Base-by-base conservation (phyloP, 2,113 vertebrate genomes). In the Ptyas mucosa region DNA sequence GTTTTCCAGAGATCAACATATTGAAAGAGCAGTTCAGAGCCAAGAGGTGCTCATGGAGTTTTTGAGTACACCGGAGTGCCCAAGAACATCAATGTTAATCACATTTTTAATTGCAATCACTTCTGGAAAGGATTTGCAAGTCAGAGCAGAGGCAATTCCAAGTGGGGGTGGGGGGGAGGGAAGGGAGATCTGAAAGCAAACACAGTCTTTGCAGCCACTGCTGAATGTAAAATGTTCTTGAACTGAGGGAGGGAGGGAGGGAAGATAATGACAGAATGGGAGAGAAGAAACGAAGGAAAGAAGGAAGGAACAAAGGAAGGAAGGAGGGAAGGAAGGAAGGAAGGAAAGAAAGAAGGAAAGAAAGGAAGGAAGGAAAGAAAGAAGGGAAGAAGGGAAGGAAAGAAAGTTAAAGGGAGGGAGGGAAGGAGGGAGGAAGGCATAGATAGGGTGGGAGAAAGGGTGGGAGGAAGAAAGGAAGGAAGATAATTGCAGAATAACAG, bases 21-120 rank as follows among this genome's bases (percentile, higher is more conserved):
- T 57, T 21, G 61, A 39, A 89, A 55, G 87, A 89, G 87, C 52
- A n/a, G 64, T 43, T 88, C 15, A 21, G 52, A n/a, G 87, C 61
- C 14, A 26, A 81, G 91, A 89, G 87, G 87, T 89, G 87, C 91
- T 92, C 43, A 20, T 23, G 14, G 91, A 92, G 49, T 43, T 46
- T 53, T 55, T 29, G n/a, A 89, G 64, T n/a, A 11, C 34, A 3
- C 18, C 49, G 26, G 52, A 89, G 91, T 29, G 39, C 52, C 87
- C 21, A 39, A 43, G 87, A 81, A 46, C 51, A 12, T 57, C 87
- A 43, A 46, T n/a, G 51, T 85, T 92, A 89, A 92, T 92, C 87
- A 89, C 52, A n/a, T 92, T 85, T 91, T 89, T 92, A 92, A 89
- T 92, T 92, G 91, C 91, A 92, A 89, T 89, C 87, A 92, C 91